These are phyloP conservation scores for Clinocottus analis DNA, from an alignment of 2,113 vertebrate genomes.

Conservation along the genomic window DNA sequence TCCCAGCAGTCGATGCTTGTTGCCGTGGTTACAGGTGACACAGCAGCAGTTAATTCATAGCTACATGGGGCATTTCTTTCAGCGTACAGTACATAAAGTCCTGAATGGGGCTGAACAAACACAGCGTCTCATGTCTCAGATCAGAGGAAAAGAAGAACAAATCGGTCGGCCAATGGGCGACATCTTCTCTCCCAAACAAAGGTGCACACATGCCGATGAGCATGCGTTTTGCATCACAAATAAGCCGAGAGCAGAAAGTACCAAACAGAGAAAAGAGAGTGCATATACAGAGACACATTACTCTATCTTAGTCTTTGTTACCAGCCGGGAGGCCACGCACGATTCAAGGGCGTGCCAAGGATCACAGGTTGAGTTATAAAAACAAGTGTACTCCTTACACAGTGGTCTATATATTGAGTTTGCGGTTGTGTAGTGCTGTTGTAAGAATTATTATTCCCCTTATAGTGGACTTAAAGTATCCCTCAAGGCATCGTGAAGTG, in stretches of 20 bases:
- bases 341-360: neutral
- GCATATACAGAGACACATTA: constrained; percentile 12
- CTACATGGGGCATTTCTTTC: constrained; percentile 12
- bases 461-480: neutral
- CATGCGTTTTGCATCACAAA: constrained; percentile 25
- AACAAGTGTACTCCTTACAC: neutral
- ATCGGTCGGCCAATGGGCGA: neutral
- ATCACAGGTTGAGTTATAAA: neutral
- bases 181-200: neutral
- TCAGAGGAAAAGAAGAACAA: neutral
- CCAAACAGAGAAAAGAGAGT: neutral
- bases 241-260: constrained; percentile 7
- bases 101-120: neutral
- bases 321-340: too few relatives aligned
- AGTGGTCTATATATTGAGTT: neutral
- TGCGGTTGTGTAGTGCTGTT: neutral
- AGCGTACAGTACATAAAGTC: neutral
- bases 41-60: constrained; percentile 17
- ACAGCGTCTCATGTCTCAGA: neutral
- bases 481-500: neutral
- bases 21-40: constrained; percentile 49
- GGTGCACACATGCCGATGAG: neutral
- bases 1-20: constrained; percentile 36
- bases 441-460: neutral
- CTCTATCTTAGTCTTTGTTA: neutral